These are phyloP conservation scores for Pyrgus malvae DNA, from an alignment of 2,888 invertebrate species.

Conservation along the genomic window DNA sequence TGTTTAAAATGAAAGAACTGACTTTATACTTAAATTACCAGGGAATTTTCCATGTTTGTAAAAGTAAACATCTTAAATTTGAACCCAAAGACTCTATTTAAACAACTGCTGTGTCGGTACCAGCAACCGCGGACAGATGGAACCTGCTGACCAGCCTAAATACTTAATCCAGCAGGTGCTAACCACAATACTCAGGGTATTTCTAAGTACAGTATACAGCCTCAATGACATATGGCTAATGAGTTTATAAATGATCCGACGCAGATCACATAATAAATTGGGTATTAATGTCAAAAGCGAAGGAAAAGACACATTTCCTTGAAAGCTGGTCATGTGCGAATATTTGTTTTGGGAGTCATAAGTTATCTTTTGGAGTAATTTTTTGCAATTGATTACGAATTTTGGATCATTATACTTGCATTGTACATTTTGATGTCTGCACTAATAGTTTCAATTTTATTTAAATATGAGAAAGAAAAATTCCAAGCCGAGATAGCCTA, in stretches of 20 bases:
- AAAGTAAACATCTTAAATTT: not conserved
- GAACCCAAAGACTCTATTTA: conserved; percentile 59
- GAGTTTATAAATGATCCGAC: conserved; percentile 7
- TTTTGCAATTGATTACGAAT: too few relatives aligned
- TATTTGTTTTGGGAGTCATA: too few relatives aligned
- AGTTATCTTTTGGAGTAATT: too few relatives aligned
- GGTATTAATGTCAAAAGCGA: not conserved
- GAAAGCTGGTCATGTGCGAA: not conserved
- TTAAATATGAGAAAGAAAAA: too few relatives aligned
- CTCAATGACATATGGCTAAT: conserved; percentile 11
- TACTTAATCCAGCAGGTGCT: conserved; percentile 37
- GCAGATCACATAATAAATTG: not conserved
- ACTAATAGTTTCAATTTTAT: too few relatives aligned
- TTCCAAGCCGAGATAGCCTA: too few relatives aligned
- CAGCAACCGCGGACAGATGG: conserved; percentile 36
- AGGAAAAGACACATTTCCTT: too few relatives aligned
- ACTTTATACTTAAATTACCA: not conserved
- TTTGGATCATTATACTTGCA: too few relatives aligned
- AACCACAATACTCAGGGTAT: conserved; percentile 38
- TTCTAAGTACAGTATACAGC: not conserved
- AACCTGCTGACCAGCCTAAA: conserved; percentile 38
- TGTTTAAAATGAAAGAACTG: too few relatives aligned
- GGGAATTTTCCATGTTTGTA: not conserved
- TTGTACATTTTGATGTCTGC: too few relatives aligned
- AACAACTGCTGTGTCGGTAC: conserved; percentile 32